Conservation (phyloP, 2,113 vertebrate species). For the Bettongia penicillata region DNA sequence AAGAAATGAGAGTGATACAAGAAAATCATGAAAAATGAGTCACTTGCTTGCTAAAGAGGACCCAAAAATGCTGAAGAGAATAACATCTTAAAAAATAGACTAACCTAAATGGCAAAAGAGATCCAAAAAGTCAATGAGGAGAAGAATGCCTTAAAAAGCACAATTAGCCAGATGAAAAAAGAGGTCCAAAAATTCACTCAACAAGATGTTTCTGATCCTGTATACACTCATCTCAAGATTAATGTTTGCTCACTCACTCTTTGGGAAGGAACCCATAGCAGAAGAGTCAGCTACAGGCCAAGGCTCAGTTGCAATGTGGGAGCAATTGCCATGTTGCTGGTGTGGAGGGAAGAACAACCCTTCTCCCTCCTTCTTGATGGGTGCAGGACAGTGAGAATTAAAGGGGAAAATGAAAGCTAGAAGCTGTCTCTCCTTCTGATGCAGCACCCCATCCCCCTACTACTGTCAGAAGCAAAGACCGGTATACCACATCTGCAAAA, state of each 20-base stretch:
- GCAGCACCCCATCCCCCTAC: background rate
- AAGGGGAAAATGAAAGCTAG: background rate
- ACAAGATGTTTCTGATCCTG: background rate
- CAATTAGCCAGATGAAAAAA: no score
- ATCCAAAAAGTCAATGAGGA: no score
- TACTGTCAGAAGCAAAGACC: background rate
- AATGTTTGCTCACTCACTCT: background rate
- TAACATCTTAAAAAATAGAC: no score
- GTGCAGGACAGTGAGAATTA: background rate
- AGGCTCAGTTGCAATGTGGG: background rate
- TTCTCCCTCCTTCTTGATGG: background rate
- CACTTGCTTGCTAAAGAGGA: no score
- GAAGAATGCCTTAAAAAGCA: no score
- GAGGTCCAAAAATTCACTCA: background rate
- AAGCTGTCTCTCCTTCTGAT: background rate
- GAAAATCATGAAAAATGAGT: no score
- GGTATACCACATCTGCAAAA: background rate
- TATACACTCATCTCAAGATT: background rate
- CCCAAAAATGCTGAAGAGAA: no score
- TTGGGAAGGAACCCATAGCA: background rate
- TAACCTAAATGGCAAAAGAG: no score
- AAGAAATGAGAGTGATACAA: no score
- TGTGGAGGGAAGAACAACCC: background rate
- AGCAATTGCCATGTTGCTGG: background rate
- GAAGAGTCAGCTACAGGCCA: background rate